Percentiles rank a stretch among this genome's conserved stretches.
These are phyloP conservation scores for Peromyscus melanophrys DNA, from an alignment of 2,797 vertebrate genomes.

Conservation along the genomic window DNA sequence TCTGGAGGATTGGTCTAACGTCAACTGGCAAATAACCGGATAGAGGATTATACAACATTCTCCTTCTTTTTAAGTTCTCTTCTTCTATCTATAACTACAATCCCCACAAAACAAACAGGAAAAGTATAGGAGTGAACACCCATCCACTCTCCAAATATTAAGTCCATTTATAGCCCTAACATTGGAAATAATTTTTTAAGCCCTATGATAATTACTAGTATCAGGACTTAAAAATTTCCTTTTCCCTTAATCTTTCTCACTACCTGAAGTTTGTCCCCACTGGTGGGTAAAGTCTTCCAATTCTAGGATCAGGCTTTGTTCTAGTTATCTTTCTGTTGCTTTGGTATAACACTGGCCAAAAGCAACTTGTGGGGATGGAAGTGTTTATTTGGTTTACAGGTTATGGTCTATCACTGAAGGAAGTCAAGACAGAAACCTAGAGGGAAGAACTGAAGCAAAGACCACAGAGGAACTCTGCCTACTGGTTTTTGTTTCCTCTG, in stretches of 20 bases:
- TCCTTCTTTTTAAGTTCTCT: not conserved
- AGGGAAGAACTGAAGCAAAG: not conserved
- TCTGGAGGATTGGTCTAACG: not conserved
- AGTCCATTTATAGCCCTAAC: not conserved
- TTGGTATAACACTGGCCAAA: not conserved
- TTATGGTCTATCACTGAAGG: not conserved
- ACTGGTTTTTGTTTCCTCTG: not conserved
- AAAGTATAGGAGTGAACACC: slow-evolving; percentile 8
- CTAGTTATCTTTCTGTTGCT: not conserved
- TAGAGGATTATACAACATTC: not conserved
- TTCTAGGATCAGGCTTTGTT: not conserved
- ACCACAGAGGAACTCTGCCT: not conserved
- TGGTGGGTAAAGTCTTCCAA: slow-evolving; percentile 19
- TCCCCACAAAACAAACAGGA: slow-evolving; percentile 41
- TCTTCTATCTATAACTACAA: slow-evolving; percentile 21
- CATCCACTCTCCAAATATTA: not conserved
- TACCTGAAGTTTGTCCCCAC: not conserved
- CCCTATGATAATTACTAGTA: not conserved
- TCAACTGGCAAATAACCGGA: not conserved
- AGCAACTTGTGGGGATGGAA: not conserved
- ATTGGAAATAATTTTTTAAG: not conserved
- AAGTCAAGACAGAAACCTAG: too few relatives aligned
- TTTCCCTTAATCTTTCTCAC: not conserved
- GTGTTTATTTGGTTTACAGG: not conserved
- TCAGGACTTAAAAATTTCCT: not conserved